Percentiles rank a stretch among this genome's conserved stretches.
phyloP scores from a whole-genome alignment of 2,113 vertebrate genomes.

The Electrona antarctica region DNA sequence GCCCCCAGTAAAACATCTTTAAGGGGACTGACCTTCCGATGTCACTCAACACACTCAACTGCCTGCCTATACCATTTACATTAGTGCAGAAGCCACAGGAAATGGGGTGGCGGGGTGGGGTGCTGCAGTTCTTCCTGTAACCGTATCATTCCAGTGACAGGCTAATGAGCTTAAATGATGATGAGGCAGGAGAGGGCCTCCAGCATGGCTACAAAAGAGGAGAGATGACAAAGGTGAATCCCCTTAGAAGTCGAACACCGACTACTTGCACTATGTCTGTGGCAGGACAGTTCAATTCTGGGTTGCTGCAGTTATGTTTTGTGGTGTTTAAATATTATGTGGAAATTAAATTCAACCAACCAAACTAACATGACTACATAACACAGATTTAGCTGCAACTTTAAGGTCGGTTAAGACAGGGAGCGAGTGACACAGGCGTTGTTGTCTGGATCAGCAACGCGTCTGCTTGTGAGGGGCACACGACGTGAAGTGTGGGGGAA shows the following conservation, averaged over 20 bases:
- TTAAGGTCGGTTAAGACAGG: too few relatives aligned
- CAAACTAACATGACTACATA: background rate
- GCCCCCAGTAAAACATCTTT: too few relatives aligned
- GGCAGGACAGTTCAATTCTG: conserved; percentile 6
- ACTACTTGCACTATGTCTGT: conserved; percentile 43
- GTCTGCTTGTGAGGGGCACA: too few relatives aligned
- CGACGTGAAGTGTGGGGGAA: too few relatives aligned
- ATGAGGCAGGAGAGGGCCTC: conserved; percentile 52
- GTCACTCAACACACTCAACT: too few relatives aligned
- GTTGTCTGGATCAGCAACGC: too few relatives aligned
- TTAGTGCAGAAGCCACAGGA: background rate
- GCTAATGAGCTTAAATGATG: conserved; percentile 77
- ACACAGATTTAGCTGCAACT: too few relatives aligned
- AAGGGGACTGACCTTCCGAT: too few relatives aligned
- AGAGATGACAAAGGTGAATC: conserved; percentile 47
- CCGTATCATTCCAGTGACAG: conserved; percentile 67
- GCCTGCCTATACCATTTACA: too few relatives aligned
- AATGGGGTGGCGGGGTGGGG: background rate
- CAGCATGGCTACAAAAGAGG: conserved; percentile 25
- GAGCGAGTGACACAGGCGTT: too few relatives aligned
- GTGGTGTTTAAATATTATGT: background rate
- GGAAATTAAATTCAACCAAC: background rate
- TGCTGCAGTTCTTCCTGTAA: conserved; percentile 73
- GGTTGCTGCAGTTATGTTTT: background rate
- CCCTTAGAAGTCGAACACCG: conserved; percentile 21